Conservation (phyloP, 2,113 vertebrate species). For the Cacatua alba region DNA sequence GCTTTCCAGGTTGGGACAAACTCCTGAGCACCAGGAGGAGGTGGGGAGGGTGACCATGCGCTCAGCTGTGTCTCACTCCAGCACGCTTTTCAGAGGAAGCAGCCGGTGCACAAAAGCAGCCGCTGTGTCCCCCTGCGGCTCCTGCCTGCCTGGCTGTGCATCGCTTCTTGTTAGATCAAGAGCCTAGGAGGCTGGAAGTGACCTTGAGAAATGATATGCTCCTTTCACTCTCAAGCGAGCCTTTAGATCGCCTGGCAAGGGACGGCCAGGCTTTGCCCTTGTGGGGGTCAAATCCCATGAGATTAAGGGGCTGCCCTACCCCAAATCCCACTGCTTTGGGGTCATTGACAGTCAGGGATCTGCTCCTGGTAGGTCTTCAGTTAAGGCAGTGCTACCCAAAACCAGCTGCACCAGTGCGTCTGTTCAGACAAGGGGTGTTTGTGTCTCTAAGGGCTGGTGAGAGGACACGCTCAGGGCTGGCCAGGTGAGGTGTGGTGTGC, state of each 20-base stretch:
- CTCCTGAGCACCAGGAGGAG: background rate
- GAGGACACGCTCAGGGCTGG: background rate
- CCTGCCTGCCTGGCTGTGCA: accelerated
- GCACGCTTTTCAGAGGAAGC: background rate
- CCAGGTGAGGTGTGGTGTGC: accelerated
- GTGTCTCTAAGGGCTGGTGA: background rate
- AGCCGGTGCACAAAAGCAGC: background rate
- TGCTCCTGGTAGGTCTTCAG: background rate
- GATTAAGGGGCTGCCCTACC: background rate
- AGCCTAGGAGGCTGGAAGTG: background rate
- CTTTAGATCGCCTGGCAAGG: background rate
- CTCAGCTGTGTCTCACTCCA: accelerated
- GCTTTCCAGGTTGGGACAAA: background rate
- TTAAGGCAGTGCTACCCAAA: background rate
- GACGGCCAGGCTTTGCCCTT: background rate
- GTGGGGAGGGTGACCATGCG: background rate
- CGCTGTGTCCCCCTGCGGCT: accelerated
- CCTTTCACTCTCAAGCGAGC: accelerated
- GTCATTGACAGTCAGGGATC: background rate
- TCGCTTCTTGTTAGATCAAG: background rate
- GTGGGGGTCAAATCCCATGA: accelerated
- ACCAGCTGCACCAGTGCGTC: background rate
- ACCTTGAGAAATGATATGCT: background rate
- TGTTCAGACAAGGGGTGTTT: accelerated
- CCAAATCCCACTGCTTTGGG: background rate